phyloP scores from a whole-genome alignment of 2,888 invertebrate genomes.

The Tortrix viridana region DNA sequence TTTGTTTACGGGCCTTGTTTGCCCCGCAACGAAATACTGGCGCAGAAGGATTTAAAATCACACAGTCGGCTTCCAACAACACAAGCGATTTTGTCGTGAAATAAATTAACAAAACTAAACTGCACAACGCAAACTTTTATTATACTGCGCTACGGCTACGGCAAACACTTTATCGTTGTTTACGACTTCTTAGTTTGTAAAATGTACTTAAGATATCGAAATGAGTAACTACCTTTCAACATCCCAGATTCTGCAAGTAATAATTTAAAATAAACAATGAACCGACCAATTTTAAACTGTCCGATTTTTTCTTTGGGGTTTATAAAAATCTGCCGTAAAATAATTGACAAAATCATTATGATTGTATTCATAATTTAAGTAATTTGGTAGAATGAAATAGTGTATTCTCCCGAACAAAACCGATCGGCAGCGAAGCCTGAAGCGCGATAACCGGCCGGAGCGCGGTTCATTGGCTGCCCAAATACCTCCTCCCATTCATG shows the following conservation, averaged over 20 bases:
- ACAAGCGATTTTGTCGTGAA: conserved; percentile 1
- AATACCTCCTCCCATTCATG: conserved; percentile 23
- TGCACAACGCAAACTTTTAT: conserved; percentile 5
- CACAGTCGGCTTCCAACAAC: background rate
- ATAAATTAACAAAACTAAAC: conserved; percentile 14
- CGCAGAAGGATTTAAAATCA: background rate
- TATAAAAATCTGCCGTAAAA: too few relatives aligned
- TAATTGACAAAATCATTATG: background rate
- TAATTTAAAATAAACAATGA: too few relatives aligned
- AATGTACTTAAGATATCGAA: conserved; percentile 2
- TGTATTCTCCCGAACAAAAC: conserved; percentile 12
- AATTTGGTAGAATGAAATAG: background rate
- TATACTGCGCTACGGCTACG: background rate
- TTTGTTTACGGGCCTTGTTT: conserved; percentile 14
- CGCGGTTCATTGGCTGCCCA: conserved; percentile 33
- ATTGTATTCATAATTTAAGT: background rate
- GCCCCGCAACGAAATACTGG: background rate
- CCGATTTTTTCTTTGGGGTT: too few relatives aligned
- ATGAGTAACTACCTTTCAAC: background rate
- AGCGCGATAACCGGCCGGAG: conserved; percentile 28
- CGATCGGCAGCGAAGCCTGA: conserved; percentile 31
- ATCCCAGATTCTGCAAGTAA: too few relatives aligned
- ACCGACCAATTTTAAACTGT: too few relatives aligned
- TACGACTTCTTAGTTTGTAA: conserved; percentile 22
- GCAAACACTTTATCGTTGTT: conserved; percentile 20